Conservation (phyloP, 2,797 vertebrate genomes). For the Zenarchopterus dispar region DNA sequence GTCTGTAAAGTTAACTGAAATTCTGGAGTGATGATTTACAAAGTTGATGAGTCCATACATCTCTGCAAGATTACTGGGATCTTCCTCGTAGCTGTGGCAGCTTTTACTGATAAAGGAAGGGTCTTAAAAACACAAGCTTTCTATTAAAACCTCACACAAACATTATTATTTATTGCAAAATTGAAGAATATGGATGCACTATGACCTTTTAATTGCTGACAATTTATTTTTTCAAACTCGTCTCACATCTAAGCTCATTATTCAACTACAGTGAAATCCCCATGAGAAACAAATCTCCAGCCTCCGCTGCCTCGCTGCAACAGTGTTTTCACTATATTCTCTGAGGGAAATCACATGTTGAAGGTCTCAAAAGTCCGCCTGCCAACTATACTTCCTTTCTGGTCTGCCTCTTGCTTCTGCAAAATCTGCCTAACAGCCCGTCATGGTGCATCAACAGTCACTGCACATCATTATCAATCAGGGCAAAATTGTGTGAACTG, state of each 20-base stretch:
- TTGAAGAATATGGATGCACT: background rate
- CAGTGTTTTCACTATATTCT: background rate
- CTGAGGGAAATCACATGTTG: constrained; percentile 33
- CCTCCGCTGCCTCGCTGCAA: background rate
- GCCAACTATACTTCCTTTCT: constrained; percentile 28
- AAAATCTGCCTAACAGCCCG: constrained; percentile 16
- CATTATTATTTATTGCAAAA: background rate
- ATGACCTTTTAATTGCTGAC: too few relatives aligned
- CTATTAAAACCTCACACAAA: background rate
- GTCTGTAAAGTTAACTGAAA: too few relatives aligned
- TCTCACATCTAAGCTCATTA: background rate
- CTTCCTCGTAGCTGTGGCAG: constrained; percentile 15
- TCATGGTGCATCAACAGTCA: constrained; percentile 33
- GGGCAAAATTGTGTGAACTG: background rate
- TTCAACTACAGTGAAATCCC: background rate
- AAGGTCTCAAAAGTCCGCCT: constrained; percentile 40
- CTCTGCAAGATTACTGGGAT: constrained; percentile 15
- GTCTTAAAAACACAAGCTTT: constrained; percentile 15
- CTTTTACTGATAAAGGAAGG: constrained; percentile 7
- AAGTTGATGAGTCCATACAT: constrained; percentile 19
- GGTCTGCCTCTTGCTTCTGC: constrained; percentile 28
- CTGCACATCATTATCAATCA: constrained; percentile 24
- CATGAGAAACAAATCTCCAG: background rate
- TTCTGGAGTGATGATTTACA: constrained; percentile 20
- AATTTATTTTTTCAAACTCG: background rate